Base-by-base conservation (phyloP, 2,113 vertebrate species). In the Chascanopsetta lugubris region DNA sequence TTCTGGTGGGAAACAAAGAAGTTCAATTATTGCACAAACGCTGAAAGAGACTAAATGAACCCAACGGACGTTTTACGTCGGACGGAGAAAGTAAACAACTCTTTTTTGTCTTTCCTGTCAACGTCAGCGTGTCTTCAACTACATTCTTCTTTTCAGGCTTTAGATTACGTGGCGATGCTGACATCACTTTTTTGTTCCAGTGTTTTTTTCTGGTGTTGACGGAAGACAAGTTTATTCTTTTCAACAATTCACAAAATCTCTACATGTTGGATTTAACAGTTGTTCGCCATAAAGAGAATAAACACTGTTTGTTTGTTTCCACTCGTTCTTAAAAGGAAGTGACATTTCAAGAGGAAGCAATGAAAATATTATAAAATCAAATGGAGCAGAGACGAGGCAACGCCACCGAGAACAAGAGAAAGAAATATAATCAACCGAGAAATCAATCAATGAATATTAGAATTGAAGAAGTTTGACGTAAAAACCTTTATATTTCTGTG, bases 181-280 rank as follows among this genome's bases (percentile, higher is more conserved):
- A 68, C 71, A 58, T 85, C 10, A 42, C 36, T 25, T 74, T 68
- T 61, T 20, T 15, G 18, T 11, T 11, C 42, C 63, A 67, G 69
- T 13, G 6, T 43, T 17, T 42, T 29, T 67, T 8, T 4, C 13
- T n/a, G 32, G n/a, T n/a, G n/a, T n/a, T 76, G 26, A 10, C 80
- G 76, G 81, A 88, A 84, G 81, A 88, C 83, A 0, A 24, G n/a
- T 70, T n/a, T 45, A 26, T 61, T 30, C 15, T 36, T 1, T 55
- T 70, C 18, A 45, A 77, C 21, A 49, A 34, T 5, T 67, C 34
- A 74, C 25, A 67, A 60, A 67, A 49, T 7, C 21, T 18, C 10
- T 4, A 46, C 59, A 51, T 15, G 22, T 61, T 29, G 1, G 29
- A 21, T 72, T 51, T 60, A 73, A 85, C 80, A 79, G 85, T 83